phyloP scores from a whole-genome alignment of 2,113 vertebrate genomes.

The Muscicapa adusta region DNA sequence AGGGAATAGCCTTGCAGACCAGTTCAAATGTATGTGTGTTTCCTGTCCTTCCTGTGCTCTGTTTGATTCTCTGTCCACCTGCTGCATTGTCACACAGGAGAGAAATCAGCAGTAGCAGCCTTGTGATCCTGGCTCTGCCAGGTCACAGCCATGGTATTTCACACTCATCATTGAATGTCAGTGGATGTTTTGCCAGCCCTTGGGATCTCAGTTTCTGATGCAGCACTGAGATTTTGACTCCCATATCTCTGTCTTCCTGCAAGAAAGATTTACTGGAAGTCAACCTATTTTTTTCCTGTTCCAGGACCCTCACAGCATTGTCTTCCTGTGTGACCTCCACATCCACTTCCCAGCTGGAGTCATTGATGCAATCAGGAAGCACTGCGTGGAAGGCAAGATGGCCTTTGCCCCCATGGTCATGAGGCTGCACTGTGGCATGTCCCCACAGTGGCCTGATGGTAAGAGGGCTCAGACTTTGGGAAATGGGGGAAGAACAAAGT shows the following conservation, averaged over 20 bases:
- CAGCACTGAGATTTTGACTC: neutral
- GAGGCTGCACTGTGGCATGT: slow-evolving; percentile 87
- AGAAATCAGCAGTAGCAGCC: neutral
- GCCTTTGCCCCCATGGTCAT: slow-evolving; percentile 90
- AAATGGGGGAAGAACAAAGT: neutral
- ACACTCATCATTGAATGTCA: neutral
- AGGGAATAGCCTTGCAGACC: neutral
- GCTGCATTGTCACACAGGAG: neutral
- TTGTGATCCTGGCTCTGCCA: neutral
- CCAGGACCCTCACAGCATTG: slow-evolving; percentile 90
- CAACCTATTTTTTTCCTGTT: neutral
- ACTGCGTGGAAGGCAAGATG: slow-evolving; percentile 91
- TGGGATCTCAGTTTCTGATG: neutral
- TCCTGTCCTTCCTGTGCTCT: neutral
- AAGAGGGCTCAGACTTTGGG: slow-evolving; percentile 3
- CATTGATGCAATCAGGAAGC: slow-evolving; percentile 87
- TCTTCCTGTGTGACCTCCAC: slow-evolving; percentile 97
- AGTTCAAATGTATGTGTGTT: neutral
- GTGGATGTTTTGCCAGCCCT: neutral
- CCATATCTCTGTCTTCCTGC: neutral
- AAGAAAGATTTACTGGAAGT: neutral
- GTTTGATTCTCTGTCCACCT: neutral
- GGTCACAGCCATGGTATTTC: neutral
- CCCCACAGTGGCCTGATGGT: slow-evolving; percentile 84
- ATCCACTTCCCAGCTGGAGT: slow-evolving; percentile 86